phyloP scores from a whole-genome alignment of 2,113 vertebrate genomes.

The Tragelaphus buxtoni region DNA sequence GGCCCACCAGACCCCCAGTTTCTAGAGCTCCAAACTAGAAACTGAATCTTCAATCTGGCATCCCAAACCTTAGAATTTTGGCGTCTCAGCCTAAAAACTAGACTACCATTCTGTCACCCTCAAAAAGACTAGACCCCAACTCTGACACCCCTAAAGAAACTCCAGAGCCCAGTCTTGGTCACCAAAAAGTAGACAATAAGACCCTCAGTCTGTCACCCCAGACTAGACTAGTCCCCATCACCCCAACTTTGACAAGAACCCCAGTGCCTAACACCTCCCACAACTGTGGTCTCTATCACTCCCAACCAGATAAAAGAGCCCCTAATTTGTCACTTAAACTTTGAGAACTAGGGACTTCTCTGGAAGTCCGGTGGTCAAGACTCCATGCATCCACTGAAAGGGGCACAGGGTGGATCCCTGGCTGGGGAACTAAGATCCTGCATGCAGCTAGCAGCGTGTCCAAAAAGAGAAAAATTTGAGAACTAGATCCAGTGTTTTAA shows the following conservation, averaged over 20 bases:
- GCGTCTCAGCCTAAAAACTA: background rate
- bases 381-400: background rate
- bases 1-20: background rate
- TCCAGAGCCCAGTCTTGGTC: background rate
- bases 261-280: background rate
- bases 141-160: background rate
- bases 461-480: background rate
- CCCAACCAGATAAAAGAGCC: background rate
- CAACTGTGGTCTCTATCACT: background rate
- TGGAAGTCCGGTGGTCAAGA: background rate
- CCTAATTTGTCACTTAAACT: background rate
- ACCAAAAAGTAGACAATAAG: background rate
- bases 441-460: background rate
- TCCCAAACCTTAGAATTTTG: background rate
- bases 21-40: background rate
- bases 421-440: background rate
- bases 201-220: background rate
- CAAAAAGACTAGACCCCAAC: background rate
- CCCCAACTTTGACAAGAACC: background rate
- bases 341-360: background rate
- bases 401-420: background rate
- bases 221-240: background rate
- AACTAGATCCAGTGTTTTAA: background rate
- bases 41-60: background rate
- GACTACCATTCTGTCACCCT: background rate